phyloP scores from a whole-genome alignment of 1,140 invertebrate genomes.

The Heliconius hewitsoni region DNA sequence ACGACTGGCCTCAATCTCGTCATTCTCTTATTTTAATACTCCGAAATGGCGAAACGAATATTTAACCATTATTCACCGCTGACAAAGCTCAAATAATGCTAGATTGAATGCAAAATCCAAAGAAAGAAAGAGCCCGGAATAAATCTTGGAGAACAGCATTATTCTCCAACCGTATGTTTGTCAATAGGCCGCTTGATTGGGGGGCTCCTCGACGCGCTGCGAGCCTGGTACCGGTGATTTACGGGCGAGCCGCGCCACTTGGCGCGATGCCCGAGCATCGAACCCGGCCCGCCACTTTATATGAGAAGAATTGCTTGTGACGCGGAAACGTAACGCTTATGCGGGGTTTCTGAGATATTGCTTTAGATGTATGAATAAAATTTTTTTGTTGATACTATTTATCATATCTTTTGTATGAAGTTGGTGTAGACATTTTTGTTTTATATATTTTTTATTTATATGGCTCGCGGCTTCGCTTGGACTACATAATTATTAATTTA shows the following conservation, averaged over 20 bases:
- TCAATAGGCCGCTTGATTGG: conserved; percentile 78
- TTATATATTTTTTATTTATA: too few species aligned
- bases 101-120: conserved; percentile 58
- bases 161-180: conserved; percentile 73
- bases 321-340: conserved; percentile 53
- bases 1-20: too few species aligned
- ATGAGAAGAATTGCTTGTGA: conserved; percentile 67
- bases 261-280: conserved; percentile 70
- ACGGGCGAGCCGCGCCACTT: conserved; percentile 69
- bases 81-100: conserved; percentile 48
- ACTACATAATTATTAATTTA: too few species aligned
- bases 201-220: conserved; percentile 67
- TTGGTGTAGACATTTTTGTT: too few species aligned
- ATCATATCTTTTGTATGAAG: neutral
- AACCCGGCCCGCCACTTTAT: conserved; percentile 65
- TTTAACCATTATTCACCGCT: conserved; percentile 46
- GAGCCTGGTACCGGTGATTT: conserved; percentile 74
- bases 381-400: neutral
- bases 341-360: conserved; percentile 29
- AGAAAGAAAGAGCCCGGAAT: conserved; percentile 56
- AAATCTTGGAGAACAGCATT: conserved; percentile 72
- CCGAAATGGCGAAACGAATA: conserved; percentile 39
- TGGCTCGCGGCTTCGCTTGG: too few species aligned
- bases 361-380: conserved; percentile 18
- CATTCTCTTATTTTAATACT: conserved; percentile 14